A percentile compares a stretch with the other conserved stretches of the same genome.
phyloP scores from a whole-genome alignment of 2,888 invertebrate genomes.

The Harmothoe impar region DNA sequence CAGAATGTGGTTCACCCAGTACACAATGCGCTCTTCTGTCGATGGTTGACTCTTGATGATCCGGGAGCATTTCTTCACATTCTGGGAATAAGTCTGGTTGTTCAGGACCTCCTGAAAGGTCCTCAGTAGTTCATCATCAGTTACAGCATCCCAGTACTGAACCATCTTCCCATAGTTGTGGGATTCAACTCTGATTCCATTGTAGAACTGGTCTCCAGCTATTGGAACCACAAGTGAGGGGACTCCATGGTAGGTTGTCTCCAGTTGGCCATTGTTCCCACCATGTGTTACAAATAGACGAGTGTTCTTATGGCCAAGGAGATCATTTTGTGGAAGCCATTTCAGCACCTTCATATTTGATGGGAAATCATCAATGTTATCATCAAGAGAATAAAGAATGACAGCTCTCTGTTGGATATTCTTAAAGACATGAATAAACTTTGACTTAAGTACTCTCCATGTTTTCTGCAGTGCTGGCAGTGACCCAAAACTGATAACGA shows the following conservation, averaged over 20 bases:
- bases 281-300: conserved; percentile 43
- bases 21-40: background rate
- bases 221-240: background rate
- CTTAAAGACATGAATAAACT: background rate
- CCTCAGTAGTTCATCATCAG: background rate
- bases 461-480: background rate
- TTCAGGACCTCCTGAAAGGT: background rate
- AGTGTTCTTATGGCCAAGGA: conserved; percentile 36
- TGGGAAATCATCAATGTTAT: conserved; percentile 13
- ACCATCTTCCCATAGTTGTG: conserved; percentile 21
- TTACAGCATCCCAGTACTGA: background rate
- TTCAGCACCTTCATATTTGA: background rate
- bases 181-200: background rate
- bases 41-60: conserved; percentile 35
- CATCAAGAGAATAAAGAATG: conserved; percentile 28
- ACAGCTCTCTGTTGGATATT: background rate
- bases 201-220: conserved; percentile 11
- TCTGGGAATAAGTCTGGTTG: background rate
- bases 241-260: conserved; percentile 20
- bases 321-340: conserved; percentile 56
- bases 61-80: conserved; percentile 42
- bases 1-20: conserved; percentile 51
- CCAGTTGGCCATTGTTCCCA: conserved; percentile 49
- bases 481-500: conserved; percentile 28
- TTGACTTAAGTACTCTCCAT: background rate